phyloP scores from a whole-genome alignment of 2,113 vertebrate species.

The Thalassarche chlororhynchos region DNA sequence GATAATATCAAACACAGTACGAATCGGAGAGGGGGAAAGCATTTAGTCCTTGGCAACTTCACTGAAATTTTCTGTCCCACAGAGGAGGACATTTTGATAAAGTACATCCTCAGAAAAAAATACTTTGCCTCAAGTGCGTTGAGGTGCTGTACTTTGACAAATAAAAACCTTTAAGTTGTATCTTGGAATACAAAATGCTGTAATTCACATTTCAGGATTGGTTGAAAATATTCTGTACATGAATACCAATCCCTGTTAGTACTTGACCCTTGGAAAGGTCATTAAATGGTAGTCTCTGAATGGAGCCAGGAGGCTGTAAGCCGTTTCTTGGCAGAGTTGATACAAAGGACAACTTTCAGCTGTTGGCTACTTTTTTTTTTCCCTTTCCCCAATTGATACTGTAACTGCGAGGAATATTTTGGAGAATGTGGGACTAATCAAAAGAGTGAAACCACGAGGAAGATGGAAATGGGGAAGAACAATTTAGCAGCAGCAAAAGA shows the following conservation, averaged over 20 bases:
- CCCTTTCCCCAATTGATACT: background rate
- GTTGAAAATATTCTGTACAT: background rate
- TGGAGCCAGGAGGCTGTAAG: background rate
- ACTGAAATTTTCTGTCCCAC: background rate
- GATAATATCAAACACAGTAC: background rate
- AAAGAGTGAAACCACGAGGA: background rate
- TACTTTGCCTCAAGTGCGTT: background rate
- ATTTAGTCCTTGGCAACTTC: background rate
- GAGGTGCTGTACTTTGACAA: background rate
- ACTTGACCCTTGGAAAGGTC: constrained; percentile 15
- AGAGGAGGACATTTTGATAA: background rate
- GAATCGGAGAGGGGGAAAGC: background rate
- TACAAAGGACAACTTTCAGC: constrained; percentile 1
- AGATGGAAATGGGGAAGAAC: background rate
- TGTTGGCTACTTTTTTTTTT: background rate
- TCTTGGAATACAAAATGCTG: background rate
- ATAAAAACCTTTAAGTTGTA: background rate
- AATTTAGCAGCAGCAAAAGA: background rate
- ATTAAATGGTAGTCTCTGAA: background rate
- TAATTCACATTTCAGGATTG: background rate
- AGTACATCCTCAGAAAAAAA: background rate
- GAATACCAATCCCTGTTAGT: background rate
- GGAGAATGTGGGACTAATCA: background rate
- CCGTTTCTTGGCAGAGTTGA: background rate
- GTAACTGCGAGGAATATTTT: background rate